These are phyloP conservation scores for Erebia aethiops DNA, from an alignment of 2,888 invertebrate species.

Conservation along the genomic window DNA sequence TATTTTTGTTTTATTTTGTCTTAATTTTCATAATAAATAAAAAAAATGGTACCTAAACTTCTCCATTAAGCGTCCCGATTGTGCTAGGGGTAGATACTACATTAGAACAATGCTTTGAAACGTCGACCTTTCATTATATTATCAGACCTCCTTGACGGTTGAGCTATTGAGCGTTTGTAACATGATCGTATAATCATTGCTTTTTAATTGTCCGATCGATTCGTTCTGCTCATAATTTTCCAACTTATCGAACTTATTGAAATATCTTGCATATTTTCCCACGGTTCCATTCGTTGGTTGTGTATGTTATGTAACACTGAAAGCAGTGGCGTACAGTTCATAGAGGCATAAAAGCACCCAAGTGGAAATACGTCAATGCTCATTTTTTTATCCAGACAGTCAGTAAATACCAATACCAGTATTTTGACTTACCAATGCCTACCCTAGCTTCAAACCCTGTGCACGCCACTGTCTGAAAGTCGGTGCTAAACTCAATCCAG, in stretches of 20 bases:
- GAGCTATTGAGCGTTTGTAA: neutral
- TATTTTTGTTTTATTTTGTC: too few species aligned
- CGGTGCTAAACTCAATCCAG: constrained; percentile 41
- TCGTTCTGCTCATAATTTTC: constrained; percentile 37
- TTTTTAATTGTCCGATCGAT: constrained; percentile 9
- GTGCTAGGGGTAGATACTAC: neutral
- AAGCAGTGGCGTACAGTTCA: too few species aligned
- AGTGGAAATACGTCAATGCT: too few species aligned
- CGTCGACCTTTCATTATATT: neutral
- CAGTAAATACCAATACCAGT: too few species aligned
- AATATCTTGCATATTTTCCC: constrained; percentile 44
- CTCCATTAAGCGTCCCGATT: too few species aligned
- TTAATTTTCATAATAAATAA: too few species aligned
- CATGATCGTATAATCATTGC: neutral
- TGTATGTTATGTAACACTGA: constrained; percentile 40
- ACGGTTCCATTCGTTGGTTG: constrained; percentile 41
- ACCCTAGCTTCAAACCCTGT: too few species aligned
- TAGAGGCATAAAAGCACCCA: too few species aligned
- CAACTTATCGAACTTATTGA: constrained; percentile 44
- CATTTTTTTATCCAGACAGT: too few species aligned
- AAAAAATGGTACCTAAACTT: too few species aligned
- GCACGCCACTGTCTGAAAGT: too few species aligned
- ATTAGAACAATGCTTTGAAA: neutral
- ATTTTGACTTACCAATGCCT: too few species aligned
- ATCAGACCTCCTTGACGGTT: neutral